These are phyloP conservation scores for Brachypalpus laphriformis DNA, from an alignment of 2,888 invertebrate genomes.

Conservation along the genomic window DNA sequence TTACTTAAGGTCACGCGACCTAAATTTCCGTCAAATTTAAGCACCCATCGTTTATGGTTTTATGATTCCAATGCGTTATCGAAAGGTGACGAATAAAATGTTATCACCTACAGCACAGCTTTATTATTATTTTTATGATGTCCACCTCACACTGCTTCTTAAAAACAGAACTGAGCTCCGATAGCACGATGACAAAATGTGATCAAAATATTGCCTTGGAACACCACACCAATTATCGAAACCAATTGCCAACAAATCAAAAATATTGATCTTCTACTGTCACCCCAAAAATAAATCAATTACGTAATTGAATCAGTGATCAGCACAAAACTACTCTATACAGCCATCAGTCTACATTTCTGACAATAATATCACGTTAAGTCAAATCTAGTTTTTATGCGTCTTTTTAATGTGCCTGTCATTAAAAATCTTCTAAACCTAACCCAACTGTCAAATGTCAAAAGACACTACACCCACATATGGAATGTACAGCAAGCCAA, in stretches of 20 bases:
- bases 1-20: background rate
- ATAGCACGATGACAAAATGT: background rate
- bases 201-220: background rate
- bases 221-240: background rate
- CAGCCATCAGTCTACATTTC: too few relatives aligned
- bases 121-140: background rate
- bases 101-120: background rate
- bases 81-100: background rate
- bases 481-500: background rate
- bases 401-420: background rate
- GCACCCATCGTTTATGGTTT: background rate
- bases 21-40: background rate
- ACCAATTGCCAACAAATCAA: background rate
- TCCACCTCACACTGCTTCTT: background rate
- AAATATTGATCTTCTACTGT: background rate
- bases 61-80: background rate
- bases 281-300: slow-evolving; percentile 3
- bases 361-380: background rate
- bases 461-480: background rate
- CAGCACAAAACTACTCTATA: background rate
- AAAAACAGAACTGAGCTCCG: background rate
- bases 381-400: too few relatives aligned
- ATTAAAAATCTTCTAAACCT: background rate
- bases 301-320: slow-evolving; percentile 4
- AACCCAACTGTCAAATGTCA: slow-evolving; percentile 10